Percentiles rank a stretch among this genome's conserved stretches.
These are phyloP conservation scores for Eudyptes chrysolophus DNA, from an alignment of 2,113 vertebrate species.

Conservation along the genomic window DNA sequence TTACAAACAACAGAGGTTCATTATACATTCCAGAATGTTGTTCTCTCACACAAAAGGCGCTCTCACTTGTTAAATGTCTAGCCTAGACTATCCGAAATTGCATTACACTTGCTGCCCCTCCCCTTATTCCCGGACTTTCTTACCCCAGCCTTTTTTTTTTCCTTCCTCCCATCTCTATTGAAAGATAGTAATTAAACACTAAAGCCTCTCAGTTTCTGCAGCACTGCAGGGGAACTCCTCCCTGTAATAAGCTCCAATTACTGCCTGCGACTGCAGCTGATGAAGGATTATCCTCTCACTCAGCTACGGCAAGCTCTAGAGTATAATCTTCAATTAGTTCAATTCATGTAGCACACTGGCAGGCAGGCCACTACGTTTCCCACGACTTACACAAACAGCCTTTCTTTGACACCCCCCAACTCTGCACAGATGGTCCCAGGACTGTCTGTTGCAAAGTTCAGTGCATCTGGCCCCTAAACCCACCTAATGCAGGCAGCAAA, in stretches of 20 bases:
- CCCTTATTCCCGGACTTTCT: slow-evolving; percentile 58
- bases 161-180: slow-evolving; percentile 66
- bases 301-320: slow-evolving; percentile 77
- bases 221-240: slow-evolving; percentile 77
- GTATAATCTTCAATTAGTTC: slow-evolving; percentile 88
- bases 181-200: slow-evolving; percentile 82
- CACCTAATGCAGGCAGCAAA: slow-evolving; percentile 67
- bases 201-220: slow-evolving; percentile 83
- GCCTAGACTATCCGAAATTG: slow-evolving; percentile 62
- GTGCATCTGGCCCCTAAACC: slow-evolving; percentile 75
- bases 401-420: slow-evolving; percentile 72
- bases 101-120: slow-evolving; percentile 58
- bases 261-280: slow-evolving; percentile 81
- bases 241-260: slow-evolving; percentile 86
- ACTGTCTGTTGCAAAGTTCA: slow-evolving; percentile 74
- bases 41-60: slow-evolving; percentile 54
- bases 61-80: slow-evolving; percentile 65
- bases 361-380: slow-evolving; percentile 80
- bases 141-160: background rate
- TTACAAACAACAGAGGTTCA: slow-evolving; percentile 67
- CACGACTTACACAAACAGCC: slow-evolving; percentile 80
- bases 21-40: slow-evolving; percentile 68
- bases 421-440: slow-evolving; percentile 76
- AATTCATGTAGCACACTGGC: slow-evolving; percentile 78
- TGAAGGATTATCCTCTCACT: slow-evolving; percentile 86